Conservation (phyloP, 1,140 invertebrate species). For the Drosophila tsacasi region DNA sequence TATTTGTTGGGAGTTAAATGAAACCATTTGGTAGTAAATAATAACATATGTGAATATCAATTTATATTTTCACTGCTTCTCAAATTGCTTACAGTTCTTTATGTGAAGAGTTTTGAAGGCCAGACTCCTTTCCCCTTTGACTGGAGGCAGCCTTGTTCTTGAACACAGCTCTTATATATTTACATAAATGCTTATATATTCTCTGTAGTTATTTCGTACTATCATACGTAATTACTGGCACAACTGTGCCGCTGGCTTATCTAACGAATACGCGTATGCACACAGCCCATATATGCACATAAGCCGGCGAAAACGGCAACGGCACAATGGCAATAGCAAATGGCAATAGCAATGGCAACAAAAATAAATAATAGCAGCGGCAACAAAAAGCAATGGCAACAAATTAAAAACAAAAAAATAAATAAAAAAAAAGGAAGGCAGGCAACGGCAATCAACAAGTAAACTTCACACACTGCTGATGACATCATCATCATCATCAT, state of each 20-base stretch:
- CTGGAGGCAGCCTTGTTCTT: slow-evolving; percentile 16
- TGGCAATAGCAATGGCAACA: slow-evolving; percentile 5
- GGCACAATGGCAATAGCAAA: slow-evolving; percentile 19
- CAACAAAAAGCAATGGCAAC: slow-evolving; percentile 26
- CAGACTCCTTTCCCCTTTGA: not conserved
- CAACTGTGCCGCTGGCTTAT: slow-evolving; percentile 49
- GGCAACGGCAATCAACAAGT: slow-evolving; percentile 66
- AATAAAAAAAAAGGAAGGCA: slow-evolving; percentile 11
- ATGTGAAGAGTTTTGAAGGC: slow-evolving; percentile 3
- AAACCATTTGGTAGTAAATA: too few relatives aligned
- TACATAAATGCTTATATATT: not conserved
- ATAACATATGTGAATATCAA: not conserved
- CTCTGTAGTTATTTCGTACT: not conserved
- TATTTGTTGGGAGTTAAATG: not conserved
- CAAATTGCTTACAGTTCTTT: not conserved
- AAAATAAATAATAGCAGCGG: slow-evolving; percentile 16
- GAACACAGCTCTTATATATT: slow-evolving; percentile 1
- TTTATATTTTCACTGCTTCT: not conserved
- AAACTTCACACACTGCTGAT: slow-evolving; percentile 53
- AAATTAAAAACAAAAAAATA: slow-evolving; percentile 5
- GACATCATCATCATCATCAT: slow-evolving; percentile 57
- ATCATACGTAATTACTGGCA: slow-evolving; percentile 8
- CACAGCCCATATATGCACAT: slow-evolving; percentile 41
- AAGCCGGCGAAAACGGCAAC: slow-evolving; percentile 57
- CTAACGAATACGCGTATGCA: slow-evolving; percentile 43